phyloP scores from a whole-genome alignment of 2,797 vertebrate genomes.

The Mergus octosetaceus region DNA sequence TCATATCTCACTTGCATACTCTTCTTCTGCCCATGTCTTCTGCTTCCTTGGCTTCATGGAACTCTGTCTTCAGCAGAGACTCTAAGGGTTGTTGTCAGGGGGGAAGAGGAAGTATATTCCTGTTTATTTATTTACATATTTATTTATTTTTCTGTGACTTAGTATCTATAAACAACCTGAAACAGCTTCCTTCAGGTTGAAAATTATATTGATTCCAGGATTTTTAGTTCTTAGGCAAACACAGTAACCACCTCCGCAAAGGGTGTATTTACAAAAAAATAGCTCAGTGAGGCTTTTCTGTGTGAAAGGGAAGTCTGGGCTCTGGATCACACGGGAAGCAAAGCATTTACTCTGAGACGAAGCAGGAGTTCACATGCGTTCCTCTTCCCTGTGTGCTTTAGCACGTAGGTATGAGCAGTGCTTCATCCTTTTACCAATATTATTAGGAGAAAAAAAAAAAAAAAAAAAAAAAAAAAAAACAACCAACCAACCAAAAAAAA shows the following conservation, averaged over 20 bases:
- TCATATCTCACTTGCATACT: neutral
- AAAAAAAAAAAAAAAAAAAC: neutral
- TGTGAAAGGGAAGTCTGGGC: neutral
- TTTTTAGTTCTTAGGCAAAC: neutral
- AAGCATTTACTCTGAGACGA: neutral
- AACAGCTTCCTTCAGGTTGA: neutral
- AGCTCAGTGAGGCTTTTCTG: neutral
- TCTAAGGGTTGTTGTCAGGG: neutral
- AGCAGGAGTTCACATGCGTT: neutral
- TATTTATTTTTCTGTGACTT: neutral
- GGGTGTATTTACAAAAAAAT: neutral
- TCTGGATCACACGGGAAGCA: neutral
- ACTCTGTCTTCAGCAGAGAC: neutral
- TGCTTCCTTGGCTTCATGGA: neutral
- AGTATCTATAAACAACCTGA: neutral
- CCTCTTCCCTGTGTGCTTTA: neutral
- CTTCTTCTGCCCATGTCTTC: neutral
- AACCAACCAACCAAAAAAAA: neutral
- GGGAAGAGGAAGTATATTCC: neutral
- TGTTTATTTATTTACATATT: neutral
- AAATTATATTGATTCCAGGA: neutral
- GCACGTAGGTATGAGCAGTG: fast-evolving
- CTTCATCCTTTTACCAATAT: neutral
- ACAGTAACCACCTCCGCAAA: neutral
- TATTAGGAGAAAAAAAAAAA: neutral